Percentiles rank a stretch among this genome's conserved stretches.
phyloP scores from a whole-genome alignment of 2,888 invertebrate genomes.

The Bombyx huttoni region DNA sequence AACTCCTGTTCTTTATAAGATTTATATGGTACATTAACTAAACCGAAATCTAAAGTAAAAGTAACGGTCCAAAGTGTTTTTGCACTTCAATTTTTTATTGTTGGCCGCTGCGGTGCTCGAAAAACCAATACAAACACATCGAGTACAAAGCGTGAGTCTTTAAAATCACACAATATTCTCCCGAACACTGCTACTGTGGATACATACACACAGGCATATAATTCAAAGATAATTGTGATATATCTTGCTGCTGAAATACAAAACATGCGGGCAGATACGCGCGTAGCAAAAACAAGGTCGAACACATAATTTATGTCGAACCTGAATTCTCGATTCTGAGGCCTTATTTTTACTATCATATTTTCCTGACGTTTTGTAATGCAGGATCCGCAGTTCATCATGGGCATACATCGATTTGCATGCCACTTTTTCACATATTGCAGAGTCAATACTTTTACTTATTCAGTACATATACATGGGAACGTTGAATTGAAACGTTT shows the following conservation, averaged over 20 bases:
- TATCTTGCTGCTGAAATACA: conserved; percentile 12
- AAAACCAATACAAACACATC: background rate
- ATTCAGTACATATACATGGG: no score
- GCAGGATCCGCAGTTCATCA: background rate
- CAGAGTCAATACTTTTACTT: background rate
- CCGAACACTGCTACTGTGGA: conserved; percentile 5
- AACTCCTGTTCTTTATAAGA: no score
- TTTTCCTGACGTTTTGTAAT: background rate
- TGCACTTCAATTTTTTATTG: background rate
- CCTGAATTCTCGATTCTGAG: background rate
- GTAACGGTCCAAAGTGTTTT: background rate
- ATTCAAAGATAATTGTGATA: conserved; percentile 12
- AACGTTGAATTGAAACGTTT: background rate
- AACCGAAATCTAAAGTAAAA: background rate
- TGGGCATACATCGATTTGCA: background rate
- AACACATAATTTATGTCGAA: background rate
- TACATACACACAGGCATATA: no score
- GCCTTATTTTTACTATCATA: background rate
- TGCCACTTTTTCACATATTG: background rate
- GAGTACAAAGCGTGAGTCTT: conserved; percentile 1
- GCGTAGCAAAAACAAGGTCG: background rate
- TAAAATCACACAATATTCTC: background rate
- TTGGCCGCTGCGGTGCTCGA: background rate
- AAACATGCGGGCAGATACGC: conserved; percentile 3
- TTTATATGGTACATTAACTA: background rate